Percentiles rank a stretch among this genome's conserved stretches.
phyloP scores from a whole-genome alignment of 2,113 vertebrate species.

The Myiozetetes cayanensis region DNA sequence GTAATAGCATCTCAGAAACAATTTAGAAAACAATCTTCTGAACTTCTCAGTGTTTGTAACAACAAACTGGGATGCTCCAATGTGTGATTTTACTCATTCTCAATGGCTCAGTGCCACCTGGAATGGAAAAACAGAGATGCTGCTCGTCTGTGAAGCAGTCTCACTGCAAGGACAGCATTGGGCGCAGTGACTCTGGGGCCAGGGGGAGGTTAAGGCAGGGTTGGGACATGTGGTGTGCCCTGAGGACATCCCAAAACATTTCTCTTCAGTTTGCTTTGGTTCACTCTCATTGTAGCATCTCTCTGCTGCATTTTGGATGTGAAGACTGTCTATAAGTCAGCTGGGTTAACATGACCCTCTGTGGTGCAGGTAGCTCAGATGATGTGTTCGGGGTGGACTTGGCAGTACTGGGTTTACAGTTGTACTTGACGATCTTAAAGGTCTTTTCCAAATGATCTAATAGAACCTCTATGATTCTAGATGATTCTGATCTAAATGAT shows the following conservation, averaged over 20 bases:
- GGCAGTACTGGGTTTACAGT: not conserved
- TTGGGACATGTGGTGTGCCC: not conserved
- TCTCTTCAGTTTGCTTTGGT: not conserved
- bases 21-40: slow-evolving; percentile 41
- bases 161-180: not conserved
- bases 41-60: slow-evolving; percentile 29
- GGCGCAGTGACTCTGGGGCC: not conserved
- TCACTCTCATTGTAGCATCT: not conserved
- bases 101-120: not conserved
- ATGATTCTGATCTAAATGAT: not conserved
- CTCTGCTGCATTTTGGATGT: not conserved
- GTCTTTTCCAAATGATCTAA: not conserved
- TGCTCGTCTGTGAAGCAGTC: not conserved
- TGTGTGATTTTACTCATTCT: not conserved
- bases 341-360: not conserved
- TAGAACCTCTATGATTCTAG: too few species aligned
- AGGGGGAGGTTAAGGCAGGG: not conserved
- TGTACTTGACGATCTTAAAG: not conserved
- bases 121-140: not conserved
- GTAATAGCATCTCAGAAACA: slow-evolving; percentile 50
- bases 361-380: not conserved
- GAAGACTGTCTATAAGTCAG: not conserved
- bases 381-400: not conserved
- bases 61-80: not conserved
- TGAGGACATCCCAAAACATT: not conserved